These are phyloP conservation scores for Oncorhynchus keta DNA, from an alignment of 2,113 vertebrate species.

Conservation along the genomic window DNA sequence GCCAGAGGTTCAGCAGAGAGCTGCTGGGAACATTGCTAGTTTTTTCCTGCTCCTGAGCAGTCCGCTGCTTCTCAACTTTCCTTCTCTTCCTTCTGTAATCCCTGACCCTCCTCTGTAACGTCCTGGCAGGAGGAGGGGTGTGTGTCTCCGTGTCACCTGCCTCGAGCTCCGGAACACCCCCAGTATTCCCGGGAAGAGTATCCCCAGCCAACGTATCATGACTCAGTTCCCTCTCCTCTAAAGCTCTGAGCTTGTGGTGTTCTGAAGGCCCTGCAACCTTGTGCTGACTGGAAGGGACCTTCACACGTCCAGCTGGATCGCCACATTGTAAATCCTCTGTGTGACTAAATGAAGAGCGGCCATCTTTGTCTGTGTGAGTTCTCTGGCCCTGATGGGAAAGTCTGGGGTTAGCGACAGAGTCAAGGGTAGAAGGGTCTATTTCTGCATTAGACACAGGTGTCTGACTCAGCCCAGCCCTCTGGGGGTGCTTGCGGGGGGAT, in stretches of 20 bases:
- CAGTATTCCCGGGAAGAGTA: neutral
- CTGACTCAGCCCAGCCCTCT: neutral
- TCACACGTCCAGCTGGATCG: slow-evolving; percentile 1
- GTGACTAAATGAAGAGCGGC: neutral
- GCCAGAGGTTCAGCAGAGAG: slow-evolving; percentile 63
- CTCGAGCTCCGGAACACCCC: slow-evolving; percentile 7
- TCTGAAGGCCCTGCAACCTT: neutral
- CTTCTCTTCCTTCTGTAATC: slow-evolving; percentile 68
- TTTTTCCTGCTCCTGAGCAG: slow-evolving; percentile 37
- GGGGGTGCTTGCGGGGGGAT: neutral
- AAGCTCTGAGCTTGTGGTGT: neutral
- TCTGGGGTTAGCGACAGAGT: neutral
- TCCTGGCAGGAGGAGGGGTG: slow-evolving; percentile 57
- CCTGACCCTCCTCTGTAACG: slow-evolving; percentile 77
- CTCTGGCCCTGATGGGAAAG: neutral
- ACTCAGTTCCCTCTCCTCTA: neutral
- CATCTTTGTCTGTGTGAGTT: neutral
- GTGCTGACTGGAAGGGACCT: slow-evolving; percentile 4
- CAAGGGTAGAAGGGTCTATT: slow-evolving; percentile 20
- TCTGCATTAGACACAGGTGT: slow-evolving; percentile 10
- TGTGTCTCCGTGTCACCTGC: slow-evolving; percentile 8
- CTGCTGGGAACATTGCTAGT: slow-evolving; percentile 17
- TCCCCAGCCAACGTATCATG: neutral
- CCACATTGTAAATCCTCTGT: neutral
- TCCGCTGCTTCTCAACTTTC: slow-evolving; percentile 55